Evolutionary conservation across 92 coral and sea anemone genomes (phyloP), one percentile per base, ranked within the genome.

Genomic region (Hydrozoanthus gracilis): DNA sequence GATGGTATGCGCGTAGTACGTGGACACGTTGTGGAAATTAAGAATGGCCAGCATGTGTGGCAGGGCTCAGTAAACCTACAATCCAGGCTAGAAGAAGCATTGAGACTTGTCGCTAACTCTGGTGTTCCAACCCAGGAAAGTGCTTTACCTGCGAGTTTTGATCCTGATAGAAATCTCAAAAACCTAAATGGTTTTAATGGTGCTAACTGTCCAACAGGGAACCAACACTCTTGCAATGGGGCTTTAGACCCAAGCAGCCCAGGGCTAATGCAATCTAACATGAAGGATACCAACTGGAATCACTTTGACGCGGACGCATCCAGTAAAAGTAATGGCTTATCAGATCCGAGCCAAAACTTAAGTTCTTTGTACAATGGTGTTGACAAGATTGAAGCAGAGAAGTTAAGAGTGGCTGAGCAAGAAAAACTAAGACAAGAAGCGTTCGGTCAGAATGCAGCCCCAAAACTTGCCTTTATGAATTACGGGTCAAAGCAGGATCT

Each of bases 371-470:
- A 82, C 46, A 44, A 52, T 51, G 72, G 65, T 50, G 13, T 55
- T 6, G 78, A 84, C 77, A 89, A 50, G 61, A 71, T 48, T 55
- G 77, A 50, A 76, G 44, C 82, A 2, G 88, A 66, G 50, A 74
- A 66, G n/a, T 79, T 66, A 68, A 82, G 73, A 51, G 49, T 85
- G 50, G 88, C 82, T 1, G 98, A 97, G 68, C 98, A 97, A 62
- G 93, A 93, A 56, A 93, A 85, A 84, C 94, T 97, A 18, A 86
- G 99, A 18, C 92, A 93, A 13, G 94, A 93, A 76, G 99, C 95
- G 8, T 88, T 97, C 27, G 93, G 93, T 6, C 91, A 92, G n/a
- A 80, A 65, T 65, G 90, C 92, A 49, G 95, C 92, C 5, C 98
- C 98, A 64, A 97, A 91, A 82, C 83, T 95, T 46, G 98, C 98